Base-by-base conservation (phyloP, 2,888 invertebrate species). In the Erebia palarica region DNA sequence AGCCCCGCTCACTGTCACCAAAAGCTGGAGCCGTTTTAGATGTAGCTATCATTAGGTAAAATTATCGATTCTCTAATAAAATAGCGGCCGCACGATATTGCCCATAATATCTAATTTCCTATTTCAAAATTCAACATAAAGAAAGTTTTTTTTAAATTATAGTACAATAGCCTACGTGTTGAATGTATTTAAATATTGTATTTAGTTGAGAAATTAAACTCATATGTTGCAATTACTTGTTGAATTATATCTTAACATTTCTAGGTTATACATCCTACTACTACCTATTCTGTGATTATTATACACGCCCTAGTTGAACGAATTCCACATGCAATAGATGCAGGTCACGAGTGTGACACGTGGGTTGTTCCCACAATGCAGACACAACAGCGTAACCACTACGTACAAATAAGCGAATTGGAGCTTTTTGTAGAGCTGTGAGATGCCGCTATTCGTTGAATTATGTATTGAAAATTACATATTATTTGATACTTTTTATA, bases 261-360 rank as follows among this genome's bases (percentile, higher is more conserved):
- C 51, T 64, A 16, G 36, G n/a, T 10, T 36, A 3, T 27, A 21
- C 21, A 21, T 21, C 21, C 1, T 21, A 21, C 1, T 21, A 21
- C 3, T 21, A 21, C 21, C 21, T 21, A 21, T 21, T 21, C 21
- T 21, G 21, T 21, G 21, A 3, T 21, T 21, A 27, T 27, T 21
- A 27, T 27, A 64, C 21, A 27, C 27, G 49, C 16, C n/a, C 36
- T 4, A 16, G 42, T 55, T 53, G 49, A 44, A 64, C 59, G 58
- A 73, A 71, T 71, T 64, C 53, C 55, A 68, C 44, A 57, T 55
- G 51, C 67, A 67, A 65, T 63, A 66, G 69, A 81, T 79, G 78
- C 79, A 78, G 78, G 77, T 80, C 80, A 80, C 76, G 77, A 78
- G 69, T 68, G 63, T 53, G 61, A 65, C 67, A 58, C 44, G 60